These are phyloP conservation scores for Chionomys nivalis DNA, from an alignment of 2,113 vertebrate species.

Conservation along the genomic window DNA sequence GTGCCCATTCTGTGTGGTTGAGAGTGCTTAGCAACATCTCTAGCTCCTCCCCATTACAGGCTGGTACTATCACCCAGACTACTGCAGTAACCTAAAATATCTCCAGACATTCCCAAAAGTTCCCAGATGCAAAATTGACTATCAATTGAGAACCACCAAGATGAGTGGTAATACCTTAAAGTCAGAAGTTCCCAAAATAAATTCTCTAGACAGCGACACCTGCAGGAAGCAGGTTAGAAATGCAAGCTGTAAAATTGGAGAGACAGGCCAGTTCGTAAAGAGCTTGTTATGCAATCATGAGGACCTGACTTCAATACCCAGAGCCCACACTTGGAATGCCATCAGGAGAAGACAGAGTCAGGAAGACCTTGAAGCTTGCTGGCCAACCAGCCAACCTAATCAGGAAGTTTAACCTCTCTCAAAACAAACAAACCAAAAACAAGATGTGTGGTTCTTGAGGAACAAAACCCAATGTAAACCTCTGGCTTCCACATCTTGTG, in stretches of 20 bases:
- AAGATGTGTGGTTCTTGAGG: neutral
- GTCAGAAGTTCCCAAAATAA: neutral
- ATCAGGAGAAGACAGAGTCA: neutral
- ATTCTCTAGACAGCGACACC: neutral
- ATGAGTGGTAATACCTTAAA: neutral
- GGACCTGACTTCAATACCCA: neutral
- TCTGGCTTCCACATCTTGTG: neutral
- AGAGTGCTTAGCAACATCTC: neutral
- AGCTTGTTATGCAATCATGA: neutral
- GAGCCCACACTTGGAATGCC: neutral
- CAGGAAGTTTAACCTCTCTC: neutral
- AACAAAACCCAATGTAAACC: neutral
- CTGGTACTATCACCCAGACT: neutral
- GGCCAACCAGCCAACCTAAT: neutral
- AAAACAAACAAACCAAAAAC: neutral
- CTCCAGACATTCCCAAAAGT: neutral
- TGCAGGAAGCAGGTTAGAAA: neutral
- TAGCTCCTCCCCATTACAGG: neutral
- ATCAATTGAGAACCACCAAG: neutral
- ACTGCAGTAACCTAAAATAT: neutral
- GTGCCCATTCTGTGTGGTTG: fast-evolving
- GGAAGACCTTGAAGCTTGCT: neutral
- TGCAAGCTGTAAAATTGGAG: neutral
- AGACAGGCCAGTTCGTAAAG: neutral
- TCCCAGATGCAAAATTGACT: no score